A percentile compares a stretch with the other conserved stretches of the same genome.
Evolutionary conservation across 2,888 invertebrate species (phyloP).

Genomic region (Cistogaster globosa): DNA sequence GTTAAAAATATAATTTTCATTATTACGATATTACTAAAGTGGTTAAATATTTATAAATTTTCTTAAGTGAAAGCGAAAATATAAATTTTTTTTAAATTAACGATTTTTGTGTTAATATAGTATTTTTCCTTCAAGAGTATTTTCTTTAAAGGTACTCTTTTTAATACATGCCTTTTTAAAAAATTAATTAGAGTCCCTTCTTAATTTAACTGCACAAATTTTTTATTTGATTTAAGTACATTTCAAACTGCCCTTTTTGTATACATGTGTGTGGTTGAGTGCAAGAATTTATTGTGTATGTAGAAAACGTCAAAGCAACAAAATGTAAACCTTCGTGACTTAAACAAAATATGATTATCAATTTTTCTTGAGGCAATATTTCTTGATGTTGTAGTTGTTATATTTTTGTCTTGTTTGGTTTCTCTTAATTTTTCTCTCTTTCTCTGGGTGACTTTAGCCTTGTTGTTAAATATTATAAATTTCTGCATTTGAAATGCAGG

Average conservation of each 20-base stretch:
- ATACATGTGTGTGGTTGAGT: neutral
- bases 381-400: slow-evolving; percentile 49
- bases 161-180: no score
- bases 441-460: neutral
- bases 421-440: slow-evolving; percentile 19
- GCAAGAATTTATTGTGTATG: slow-evolving; percentile 46
- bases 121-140: no score
- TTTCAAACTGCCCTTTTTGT: neutral
- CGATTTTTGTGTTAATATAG: no score
- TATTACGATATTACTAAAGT: no score
- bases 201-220: no score
- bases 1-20: no score
- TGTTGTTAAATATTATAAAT: slow-evolving; percentile 44
- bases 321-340: slow-evolving; percentile 75
- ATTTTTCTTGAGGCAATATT: slow-evolving; percentile 64
- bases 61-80: no score
- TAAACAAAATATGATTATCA: slow-evolving; percentile 75
- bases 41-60: no score
- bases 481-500: slow-evolving; percentile 73
- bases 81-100: no score
- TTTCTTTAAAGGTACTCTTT: no score
- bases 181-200: no score
- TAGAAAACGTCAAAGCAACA: slow-evolving; percentile 73
- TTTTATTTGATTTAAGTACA: neutral
- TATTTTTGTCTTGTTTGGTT: slow-evolving; percentile 45